Base-by-base conservation (phyloP, 2,888 invertebrate genomes). In the Zygothrica quintamaculata region DNA sequence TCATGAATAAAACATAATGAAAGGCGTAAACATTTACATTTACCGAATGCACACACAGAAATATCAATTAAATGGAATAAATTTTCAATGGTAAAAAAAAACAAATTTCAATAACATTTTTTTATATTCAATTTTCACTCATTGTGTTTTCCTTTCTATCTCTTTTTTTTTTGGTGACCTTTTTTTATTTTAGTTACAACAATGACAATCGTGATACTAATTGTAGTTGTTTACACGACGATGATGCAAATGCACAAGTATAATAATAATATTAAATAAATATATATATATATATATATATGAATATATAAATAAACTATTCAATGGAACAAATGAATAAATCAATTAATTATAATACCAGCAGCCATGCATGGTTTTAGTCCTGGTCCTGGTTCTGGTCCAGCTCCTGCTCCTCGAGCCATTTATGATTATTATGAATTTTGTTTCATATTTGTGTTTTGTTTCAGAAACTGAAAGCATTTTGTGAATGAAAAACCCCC, bases 171-270 rank as follows among this genome's bases (percentile, higher is more conserved):
- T 31, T 18, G 36, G 22, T 65, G 15, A 36, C n/a, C 46, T 53
- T 61, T 57, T 12, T 16, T 7, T 31, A 47, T 48, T 71, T 81
- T 55, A 58, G 62, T 80, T 87, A 82, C 77, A 88, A 81, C 88
- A 88, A 89, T 84, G 90, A 90, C 90, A 90, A 90, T 90, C 90
- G 90, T 90, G 90, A 90, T 90, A 90, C 89, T 90, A 90, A 90
- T 89, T 90, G 88, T 90, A 90, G 88, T 84, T 87, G 84, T 85
- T 85, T 87, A 84, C 84, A 84, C 86, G 79, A 82, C 82, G 77
- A 82, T 76, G 75, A 82, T 84, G 82, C 84, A 67, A 75, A 74
- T 84, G 87, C 87, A 87, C 81, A 87, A 84, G 75, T 73, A 81
- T 81, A 78, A 81, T 81, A 81, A 77, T 79, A 74, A 70, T 58